A percentile compares a stretch with the other conserved stretches of the same genome.
phyloP scores from a whole-genome alignment of 35 echinoderm and acorn worm species.

The Apostichopus parvimensis region DNA sequence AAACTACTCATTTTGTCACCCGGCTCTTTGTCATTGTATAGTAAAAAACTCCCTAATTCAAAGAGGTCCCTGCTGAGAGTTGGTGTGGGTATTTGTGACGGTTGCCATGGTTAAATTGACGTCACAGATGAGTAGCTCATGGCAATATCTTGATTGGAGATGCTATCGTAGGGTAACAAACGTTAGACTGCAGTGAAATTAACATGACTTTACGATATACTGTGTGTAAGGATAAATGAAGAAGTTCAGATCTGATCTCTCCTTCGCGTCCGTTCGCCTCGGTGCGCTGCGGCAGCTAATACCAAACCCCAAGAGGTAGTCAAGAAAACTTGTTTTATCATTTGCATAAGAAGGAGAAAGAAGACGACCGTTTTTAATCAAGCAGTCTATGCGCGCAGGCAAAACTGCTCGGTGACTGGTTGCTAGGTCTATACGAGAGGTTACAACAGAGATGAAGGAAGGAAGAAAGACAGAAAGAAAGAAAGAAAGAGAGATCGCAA shows the following conservation, averaged over 20 bases:
- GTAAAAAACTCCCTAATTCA: background rate
- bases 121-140: slow-evolving; percentile 9
- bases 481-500: too few relatives aligned
- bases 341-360: background rate
- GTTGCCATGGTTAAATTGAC: slow-evolving; percentile 34
- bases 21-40: background rate
- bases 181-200: background rate
- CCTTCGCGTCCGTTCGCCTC: background rate
- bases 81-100: background rate
- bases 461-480: background rate
- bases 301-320: background rate
- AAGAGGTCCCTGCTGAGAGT: slow-evolving; percentile 28
- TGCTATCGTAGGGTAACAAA: slow-evolving; percentile 29
- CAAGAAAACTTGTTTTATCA: background rate
- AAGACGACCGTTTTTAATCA: background rate
- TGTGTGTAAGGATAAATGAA: background rate
- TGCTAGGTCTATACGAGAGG: background rate
- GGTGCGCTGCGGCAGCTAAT: background rate
- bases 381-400: background rate
- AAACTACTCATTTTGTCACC: slow-evolving; percentile 14
- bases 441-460: background rate
- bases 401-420: background rate
- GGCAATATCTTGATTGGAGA: slow-evolving; percentile 29
- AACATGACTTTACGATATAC: background rate
- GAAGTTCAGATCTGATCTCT: background rate